Percentiles rank a stretch among this genome's conserved stretches.
phyloP scores from a whole-genome alignment of 2,113 vertebrate genomes.

The Glaucomys volans region DNA sequence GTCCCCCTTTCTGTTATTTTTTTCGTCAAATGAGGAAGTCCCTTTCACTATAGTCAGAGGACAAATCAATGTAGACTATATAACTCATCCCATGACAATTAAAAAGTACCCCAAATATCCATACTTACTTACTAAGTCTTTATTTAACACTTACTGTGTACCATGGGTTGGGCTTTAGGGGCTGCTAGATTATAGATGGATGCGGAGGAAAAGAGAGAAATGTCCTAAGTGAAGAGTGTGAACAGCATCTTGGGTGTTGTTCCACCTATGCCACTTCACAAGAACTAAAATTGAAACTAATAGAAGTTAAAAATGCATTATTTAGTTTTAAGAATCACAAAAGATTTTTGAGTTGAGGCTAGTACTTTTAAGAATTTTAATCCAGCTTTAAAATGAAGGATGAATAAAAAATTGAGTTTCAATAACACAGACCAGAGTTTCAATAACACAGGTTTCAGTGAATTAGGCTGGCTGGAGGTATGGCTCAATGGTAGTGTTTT shows the following conservation, averaged over 20 bases:
- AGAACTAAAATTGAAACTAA: not conserved
- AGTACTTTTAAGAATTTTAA: not conserved
- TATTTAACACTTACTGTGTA: not conserved
- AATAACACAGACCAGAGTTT: not conserved
- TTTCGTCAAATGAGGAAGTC: slow-evolving; percentile 7
- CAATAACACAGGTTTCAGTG: not conserved
- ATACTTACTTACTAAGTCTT: slow-evolving; percentile 16
- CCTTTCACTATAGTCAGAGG: not conserved
- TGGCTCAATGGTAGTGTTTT: no score
- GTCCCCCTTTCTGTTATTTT: not conserved
- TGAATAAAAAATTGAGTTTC: not conserved
- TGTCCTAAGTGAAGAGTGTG: not conserved
- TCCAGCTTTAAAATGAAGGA: not conserved
- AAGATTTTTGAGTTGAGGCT: not conserved
- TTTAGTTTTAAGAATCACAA: not conserved
- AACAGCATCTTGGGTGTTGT: not conserved
- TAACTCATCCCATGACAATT: not conserved
- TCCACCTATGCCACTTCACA: not conserved
- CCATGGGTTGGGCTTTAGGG: not conserved
- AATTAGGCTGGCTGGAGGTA: not conserved
- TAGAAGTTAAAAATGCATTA: not conserved
- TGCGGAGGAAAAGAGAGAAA: not conserved
- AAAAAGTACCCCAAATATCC: not conserved
- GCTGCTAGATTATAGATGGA: not conserved
- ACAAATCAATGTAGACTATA: not conserved